Evolutionary conservation across 2,113 vertebrate genomes (phyloP).

Genomic region (Prunella himalayana): DNA sequence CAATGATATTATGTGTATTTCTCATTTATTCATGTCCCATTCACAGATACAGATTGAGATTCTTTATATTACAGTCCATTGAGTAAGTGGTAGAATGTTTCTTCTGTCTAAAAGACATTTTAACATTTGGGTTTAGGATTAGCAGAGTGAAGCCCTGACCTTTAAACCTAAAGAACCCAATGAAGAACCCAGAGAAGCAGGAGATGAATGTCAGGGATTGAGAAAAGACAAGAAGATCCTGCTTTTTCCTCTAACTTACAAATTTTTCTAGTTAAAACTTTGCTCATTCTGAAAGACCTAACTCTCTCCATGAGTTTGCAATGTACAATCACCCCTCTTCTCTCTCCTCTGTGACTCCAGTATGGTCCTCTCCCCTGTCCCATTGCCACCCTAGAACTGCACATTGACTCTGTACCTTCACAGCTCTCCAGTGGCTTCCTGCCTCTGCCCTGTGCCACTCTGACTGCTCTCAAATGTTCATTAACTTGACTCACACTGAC

Average conservation of each 20-base stretch:
- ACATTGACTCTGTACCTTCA: not conserved
- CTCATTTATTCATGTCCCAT: not conserved
- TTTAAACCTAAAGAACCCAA: not conserved
- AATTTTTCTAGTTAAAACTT: not conserved
- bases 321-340: not conserved
- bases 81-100: not conserved
- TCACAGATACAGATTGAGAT: not conserved
- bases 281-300: not conserved
- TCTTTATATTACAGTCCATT: not conserved
- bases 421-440: not conserved
- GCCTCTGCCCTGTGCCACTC: not conserved
- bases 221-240: not conserved
- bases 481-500: not conserved
- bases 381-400: not conserved
- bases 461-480: not conserved
- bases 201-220: fast-evolving
- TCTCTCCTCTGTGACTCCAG: not conserved
- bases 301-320: not conserved
- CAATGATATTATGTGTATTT: not conserved
- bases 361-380: not conserved
- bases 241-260: not conserved
- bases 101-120: not conserved
- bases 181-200: not conserved
- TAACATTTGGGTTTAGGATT: not conserved
- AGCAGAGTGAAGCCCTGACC: not conserved